Base-by-base conservation (phyloP, 2,888 invertebrate species). In the Drosophila colorata region DNA sequence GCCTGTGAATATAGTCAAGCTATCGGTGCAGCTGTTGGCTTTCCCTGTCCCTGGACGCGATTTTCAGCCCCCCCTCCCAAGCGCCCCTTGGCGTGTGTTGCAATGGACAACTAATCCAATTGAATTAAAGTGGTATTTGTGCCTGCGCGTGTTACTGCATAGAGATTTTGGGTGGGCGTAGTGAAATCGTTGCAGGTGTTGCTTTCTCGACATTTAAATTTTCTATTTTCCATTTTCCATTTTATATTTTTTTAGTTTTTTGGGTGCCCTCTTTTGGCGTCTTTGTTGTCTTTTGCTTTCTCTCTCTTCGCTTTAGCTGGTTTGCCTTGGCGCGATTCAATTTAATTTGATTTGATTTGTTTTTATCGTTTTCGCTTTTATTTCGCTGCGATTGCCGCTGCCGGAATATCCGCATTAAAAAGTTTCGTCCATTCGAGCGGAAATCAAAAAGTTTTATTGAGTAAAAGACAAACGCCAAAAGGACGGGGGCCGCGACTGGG, bases 371-470 rank as follows among this genome's bases (percentile, higher is more conserved):
- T 58, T 66, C 58, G 33, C 53, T 71, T 55, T 60, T 48, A 18
- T 63, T 58, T 59, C 41, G 35, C 43, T 46, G 48, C 38, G 28
- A 18, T 53, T 55, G 56, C 60, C 14, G 20, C 56, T 60, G 78
- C 31, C 70, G 81, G 57, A 84, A 72, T 64, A 72, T 82, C 64
- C 80, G 76, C 70, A 83, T 88, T 83, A 86, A 83, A 82, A 88
- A 88, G 87, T 86, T 83, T 77, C 63, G 67, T 74, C 80, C 63
- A 69, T 59, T 83, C 84, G 74, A 88, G 84, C 88, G 88, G 87
- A 83, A 88, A 88, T 83, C 88, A 76, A 87, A 83, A 88, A 83
- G 84, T 86, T 83, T 71, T 86, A 88, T 82, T 86, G 88, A 83
- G 63, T 74, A 65, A 80, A 63, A 67, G 52, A 75, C 65, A 69